Conservation (phyloP, 1,140 invertebrate genomes). For the Meloidogyne hapla region DNA sequence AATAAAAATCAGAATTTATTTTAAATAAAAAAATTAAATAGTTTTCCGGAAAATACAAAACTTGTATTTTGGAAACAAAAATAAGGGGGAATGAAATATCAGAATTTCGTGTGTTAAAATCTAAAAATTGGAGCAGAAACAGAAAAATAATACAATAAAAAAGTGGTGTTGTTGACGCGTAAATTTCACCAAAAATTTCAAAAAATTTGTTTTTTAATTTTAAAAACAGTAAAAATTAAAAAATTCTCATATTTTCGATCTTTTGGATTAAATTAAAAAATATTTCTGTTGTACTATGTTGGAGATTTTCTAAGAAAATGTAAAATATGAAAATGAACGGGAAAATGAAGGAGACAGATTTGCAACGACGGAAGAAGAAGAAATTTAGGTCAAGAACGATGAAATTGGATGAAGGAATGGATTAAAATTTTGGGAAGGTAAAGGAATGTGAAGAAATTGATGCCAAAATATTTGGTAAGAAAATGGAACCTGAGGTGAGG, state of each 20-base stretch:
- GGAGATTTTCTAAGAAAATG: background rate
- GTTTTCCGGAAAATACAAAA: too few relatives aligned
- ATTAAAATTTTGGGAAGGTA: background rate
- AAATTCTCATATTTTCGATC: background rate
- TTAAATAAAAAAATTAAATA: too few relatives aligned
- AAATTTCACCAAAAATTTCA: too few relatives aligned
- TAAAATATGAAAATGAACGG: background rate
- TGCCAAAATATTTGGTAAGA: background rate
- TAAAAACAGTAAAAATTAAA: too few relatives aligned
- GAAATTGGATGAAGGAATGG: background rate
- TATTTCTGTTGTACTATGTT: background rate
- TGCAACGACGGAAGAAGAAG: background rate
- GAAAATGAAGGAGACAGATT: background rate
- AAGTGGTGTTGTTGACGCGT: too few relatives aligned
- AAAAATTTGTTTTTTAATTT: too few relatives aligned
- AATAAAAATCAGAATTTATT: too few relatives aligned
- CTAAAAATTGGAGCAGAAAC: too few relatives aligned
- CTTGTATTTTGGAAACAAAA: too few relatives aligned
- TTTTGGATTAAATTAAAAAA: background rate
- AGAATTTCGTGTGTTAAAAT: too few relatives aligned
- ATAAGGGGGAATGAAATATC: too few relatives aligned
- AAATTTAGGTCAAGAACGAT: constrained; percentile 1
- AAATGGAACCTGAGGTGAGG: background rate
- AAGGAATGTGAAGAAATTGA: background rate
- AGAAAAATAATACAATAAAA: too few relatives aligned